Percentiles rank a stretch among this genome's conserved stretches.
Evolutionary conservation across 1,140 invertebrate genomes (phyloP).

Genomic region (Harpegnathos saltator): DNA sequence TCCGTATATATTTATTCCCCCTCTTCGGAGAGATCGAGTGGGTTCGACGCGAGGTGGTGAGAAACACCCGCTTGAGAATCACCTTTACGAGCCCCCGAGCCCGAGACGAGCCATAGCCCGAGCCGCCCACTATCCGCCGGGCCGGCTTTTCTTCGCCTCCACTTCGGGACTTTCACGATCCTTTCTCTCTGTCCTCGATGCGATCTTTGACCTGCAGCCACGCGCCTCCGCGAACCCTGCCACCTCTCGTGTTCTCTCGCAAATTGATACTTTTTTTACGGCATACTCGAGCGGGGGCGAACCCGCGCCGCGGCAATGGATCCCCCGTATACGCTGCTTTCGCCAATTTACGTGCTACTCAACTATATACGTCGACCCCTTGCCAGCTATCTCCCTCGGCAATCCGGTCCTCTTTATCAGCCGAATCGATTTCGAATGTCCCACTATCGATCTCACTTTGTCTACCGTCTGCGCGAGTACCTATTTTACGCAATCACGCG

Average conservation of each 20-base stretch:
- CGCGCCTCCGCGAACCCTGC: conserved; percentile 22
- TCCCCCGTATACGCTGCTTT: not conserved
- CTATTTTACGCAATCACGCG: not conserved
- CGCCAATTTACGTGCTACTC: conserved; percentile 1
- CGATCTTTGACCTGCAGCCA: conserved; percentile 33
- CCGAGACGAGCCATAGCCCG: not conserved
- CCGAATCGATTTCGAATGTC: conserved; percentile 12
- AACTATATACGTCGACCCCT: no score
- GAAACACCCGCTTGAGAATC: conserved; percentile 18
- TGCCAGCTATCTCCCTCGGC: not conserved
- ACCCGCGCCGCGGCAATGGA: not conserved
- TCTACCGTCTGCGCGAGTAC: not conserved
- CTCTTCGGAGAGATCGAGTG: no score
- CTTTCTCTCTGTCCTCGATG: conserved; percentile 10
- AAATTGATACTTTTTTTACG: conserved; percentile 40
- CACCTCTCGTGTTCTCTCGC: conserved; percentile 6
- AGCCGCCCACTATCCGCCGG: conserved; percentile 16
- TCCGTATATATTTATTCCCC: conserved; percentile 23
- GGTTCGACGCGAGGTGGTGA: not conserved
- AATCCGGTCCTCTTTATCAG: not conserved
- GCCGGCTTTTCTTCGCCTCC: not conserved
- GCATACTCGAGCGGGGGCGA: not conserved
- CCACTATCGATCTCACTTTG: not conserved
- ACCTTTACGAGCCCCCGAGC: not conserved
- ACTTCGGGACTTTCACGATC: conserved; percentile 21